phyloP scores from a whole-genome alignment of 2,113 vertebrate species.

The Pterophyllum scalare region DNA sequence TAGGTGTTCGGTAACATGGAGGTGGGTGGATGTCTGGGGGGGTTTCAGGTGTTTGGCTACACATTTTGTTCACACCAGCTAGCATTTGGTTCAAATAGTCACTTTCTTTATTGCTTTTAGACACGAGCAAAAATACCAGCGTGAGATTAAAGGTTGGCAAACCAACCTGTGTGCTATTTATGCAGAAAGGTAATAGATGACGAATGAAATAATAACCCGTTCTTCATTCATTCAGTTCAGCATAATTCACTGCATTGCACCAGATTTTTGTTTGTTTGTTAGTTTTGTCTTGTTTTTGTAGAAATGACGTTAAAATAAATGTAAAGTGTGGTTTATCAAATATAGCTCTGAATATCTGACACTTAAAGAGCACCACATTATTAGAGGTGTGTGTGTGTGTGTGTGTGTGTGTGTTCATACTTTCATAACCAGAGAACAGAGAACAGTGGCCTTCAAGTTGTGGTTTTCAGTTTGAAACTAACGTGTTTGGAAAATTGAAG shows the following conservation, averaged over 20 bases:
- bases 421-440: not conserved
- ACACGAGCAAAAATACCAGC: not conserved
- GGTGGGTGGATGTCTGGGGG: slow-evolving; percentile 4
- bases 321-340: not conserved
- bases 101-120: not conserved
- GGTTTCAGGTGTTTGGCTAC: slow-evolving; percentile 59
- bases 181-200: no score
- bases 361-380: not conserved
- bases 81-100: slow-evolving; percentile 27
- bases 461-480: slow-evolving; percentile 25
- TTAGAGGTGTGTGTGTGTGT: not conserved
- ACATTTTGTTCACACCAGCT: slow-evolving; percentile 41
- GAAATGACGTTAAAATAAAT: not conserved
- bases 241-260: no score
- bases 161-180: no score
- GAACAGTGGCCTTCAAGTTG: slow-evolving; percentile 1
- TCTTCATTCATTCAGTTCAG: no score
- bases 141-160: not conserved
- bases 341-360: not conserved
- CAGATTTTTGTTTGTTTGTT: no score
- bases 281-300: no score
- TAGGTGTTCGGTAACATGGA: slow-evolving; percentile 62
- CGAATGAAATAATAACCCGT: not conserved
- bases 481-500: slow-evolving; percentile 4
- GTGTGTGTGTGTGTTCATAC: not conserved